phyloP scores from a whole-genome alignment of 1,140 invertebrate species.

The Trachelipus rathkii region DNA sequence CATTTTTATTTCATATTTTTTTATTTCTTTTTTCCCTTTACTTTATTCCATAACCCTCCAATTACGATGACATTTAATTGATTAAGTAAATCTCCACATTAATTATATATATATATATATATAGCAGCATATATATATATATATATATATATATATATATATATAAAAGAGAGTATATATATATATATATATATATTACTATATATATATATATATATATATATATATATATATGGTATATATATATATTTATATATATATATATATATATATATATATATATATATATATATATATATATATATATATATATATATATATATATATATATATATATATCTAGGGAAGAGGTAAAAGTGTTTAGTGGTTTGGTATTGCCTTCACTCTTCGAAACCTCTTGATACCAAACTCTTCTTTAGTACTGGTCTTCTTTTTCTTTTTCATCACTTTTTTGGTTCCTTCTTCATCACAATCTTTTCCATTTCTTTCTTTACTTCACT shows the following conservation, averaged over 20 bases:
- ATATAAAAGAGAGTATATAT: background rate
- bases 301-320: background rate
- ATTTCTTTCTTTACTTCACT: too few species aligned
- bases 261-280: conserved; percentile 10
- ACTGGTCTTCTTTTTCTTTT: too few species aligned
- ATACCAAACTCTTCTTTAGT: too few species aligned
- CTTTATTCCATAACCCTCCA: background rate
- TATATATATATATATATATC: too few species aligned
- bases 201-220: background rate
- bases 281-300: conserved; percentile 1
- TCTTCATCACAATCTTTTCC: too few species aligned
- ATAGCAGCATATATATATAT: background rate
- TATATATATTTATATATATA: background rate
- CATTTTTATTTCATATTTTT: too few species aligned
- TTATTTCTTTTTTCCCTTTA: too few species aligned
- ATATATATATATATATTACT: background rate
- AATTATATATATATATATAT: background rate
- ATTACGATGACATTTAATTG: background rate
- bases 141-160: conserved; percentile 10
- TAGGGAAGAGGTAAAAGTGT: too few species aligned
- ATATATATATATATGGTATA: background rate
- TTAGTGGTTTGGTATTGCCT: too few species aligned
- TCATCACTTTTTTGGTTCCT: too few species aligned
- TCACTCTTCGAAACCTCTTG: too few species aligned
- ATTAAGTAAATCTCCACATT: background rate